phyloP scores from a whole-genome alignment of 2,797 vertebrate genomes.

The Hemitrygon akajei region DNA sequence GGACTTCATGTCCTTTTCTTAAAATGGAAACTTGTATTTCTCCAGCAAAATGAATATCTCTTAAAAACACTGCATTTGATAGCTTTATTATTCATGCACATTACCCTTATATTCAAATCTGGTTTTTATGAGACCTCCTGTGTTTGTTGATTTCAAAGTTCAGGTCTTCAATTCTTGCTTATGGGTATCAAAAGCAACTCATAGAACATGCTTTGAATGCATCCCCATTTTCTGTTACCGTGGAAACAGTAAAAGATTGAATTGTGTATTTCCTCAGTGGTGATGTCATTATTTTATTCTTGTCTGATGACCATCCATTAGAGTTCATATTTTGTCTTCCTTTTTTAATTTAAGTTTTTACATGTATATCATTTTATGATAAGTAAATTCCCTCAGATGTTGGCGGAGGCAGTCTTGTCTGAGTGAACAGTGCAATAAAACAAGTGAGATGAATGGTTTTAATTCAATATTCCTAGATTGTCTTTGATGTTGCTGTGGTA shows the following conservation, averaged over 20 bases:
- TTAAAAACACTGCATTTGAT: constrained; percentile 7
- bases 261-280: constrained; percentile 41
- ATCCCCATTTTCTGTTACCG: constrained; percentile 53
- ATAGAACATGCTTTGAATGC: constrained; percentile 47
- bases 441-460: constrained; percentile 60
- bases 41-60: constrained; percentile 14
- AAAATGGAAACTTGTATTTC: neutral
- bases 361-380: constrained; percentile 36
- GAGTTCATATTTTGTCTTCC: constrained; percentile 38
- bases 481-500: constrained; percentile 55
- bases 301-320: constrained; percentile 42
- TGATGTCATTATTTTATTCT: constrained; percentile 41
- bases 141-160: constrained; percentile 32
- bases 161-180: constrained; percentile 41
- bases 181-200: constrained; percentile 52
- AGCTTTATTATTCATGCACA: neutral
- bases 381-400: constrained; percentile 52
- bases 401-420: constrained; percentile 46
- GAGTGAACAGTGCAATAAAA: constrained; percentile 46
- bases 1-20: neutral
- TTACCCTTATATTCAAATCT: neutral
- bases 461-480: constrained; percentile 59
- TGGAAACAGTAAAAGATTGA: constrained; percentile 53
- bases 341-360: constrained; percentile 27
- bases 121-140: neutral